A percentile compares a stretch with the other conserved stretches of the same genome.
Evolutionary conservation across 2,113 vertebrate genomes (phyloP).

Genomic region (Rhinopomastus cyanomelas): DNA sequence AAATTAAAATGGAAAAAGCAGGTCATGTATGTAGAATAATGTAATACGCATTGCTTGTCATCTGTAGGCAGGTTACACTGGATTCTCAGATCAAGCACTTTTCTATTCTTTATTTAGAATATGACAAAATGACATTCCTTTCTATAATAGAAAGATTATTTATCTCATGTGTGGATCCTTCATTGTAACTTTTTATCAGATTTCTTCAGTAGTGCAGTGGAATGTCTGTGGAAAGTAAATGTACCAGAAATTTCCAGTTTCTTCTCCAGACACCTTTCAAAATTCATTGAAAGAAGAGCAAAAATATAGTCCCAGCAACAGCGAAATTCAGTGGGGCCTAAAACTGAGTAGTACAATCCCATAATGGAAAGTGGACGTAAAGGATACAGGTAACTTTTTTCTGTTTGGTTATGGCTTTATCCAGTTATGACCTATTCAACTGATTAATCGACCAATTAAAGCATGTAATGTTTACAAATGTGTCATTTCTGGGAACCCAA

Average conservation of each 20-base stretch:
- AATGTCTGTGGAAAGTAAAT: background rate
- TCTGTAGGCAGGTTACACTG: background rate
- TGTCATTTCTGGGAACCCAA: background rate
- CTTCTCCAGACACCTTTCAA: background rate
- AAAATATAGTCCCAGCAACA: background rate
- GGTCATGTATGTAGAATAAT: background rate
- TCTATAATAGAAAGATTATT: background rate
- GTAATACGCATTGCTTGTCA: fast-evolving
- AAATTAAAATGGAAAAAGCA: background rate
- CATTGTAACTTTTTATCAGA: background rate
- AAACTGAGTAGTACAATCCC: background rate
- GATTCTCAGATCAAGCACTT: background rate
- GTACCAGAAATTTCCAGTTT: background rate
- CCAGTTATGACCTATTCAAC: background rate
- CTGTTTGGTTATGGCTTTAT: background rate
- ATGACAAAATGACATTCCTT: background rate
- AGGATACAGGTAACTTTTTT: background rate
- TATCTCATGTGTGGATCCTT: background rate
- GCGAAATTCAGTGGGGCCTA: background rate
- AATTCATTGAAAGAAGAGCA: background rate
- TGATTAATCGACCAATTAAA: background rate
- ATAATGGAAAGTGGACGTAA: background rate
- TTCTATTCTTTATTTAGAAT: background rate
- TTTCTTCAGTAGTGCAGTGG: background rate
- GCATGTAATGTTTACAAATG: background rate